Evolutionary conservation across 2,888 invertebrate genomes (phyloP).

Genomic region (Chesias legatella): DNA sequence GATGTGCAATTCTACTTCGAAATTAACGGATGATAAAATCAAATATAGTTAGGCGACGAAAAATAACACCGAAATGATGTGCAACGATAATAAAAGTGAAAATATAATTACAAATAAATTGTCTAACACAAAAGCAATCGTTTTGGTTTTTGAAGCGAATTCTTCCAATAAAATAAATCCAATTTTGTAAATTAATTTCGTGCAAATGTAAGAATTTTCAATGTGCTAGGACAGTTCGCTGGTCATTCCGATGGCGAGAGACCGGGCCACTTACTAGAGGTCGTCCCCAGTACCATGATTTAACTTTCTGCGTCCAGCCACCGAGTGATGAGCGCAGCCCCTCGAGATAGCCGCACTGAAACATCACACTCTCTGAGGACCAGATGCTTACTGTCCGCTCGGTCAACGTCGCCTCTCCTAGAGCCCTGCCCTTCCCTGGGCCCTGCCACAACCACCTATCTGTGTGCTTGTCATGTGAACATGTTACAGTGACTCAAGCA

Average conservation of each 20-base stretch:
- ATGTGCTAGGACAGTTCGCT: conserved; percentile 75
- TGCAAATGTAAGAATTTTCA: conserved; percentile 73
- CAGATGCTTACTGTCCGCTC: conserved; percentile 48
- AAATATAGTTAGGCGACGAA: conserved; percentile 48
- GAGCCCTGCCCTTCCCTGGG: conserved; percentile 14
- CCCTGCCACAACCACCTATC: conserved; percentile 34
- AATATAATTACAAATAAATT: conserved; percentile 52
- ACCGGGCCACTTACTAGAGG: conserved; percentile 93
- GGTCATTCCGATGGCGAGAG: conserved; percentile 64
- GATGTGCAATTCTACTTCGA: conserved; percentile 56
- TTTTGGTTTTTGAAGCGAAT: conserved; percentile 69
- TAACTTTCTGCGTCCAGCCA: conserved; percentile 97
- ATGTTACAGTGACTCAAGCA: conserved; percentile 55
- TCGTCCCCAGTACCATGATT: conserved; percentile 98
- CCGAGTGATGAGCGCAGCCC: conserved; percentile 96
- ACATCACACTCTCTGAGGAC: conserved; percentile 80
- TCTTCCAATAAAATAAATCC: conserved; percentile 54
- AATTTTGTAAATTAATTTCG: conserved; percentile 55
- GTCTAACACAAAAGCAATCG: conserved; percentile 72
- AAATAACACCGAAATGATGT: conserved; percentile 69
- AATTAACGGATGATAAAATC: conserved; percentile 47
- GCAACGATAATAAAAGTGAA: conserved; percentile 70
- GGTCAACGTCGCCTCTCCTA: conserved; percentile 30
- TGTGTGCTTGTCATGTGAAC: conserved; percentile 48
- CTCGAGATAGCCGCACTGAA: conserved; percentile 95